Conservation (phyloP, 2,113 vertebrate genomes). For the Hemicordylus capensis region DNA sequence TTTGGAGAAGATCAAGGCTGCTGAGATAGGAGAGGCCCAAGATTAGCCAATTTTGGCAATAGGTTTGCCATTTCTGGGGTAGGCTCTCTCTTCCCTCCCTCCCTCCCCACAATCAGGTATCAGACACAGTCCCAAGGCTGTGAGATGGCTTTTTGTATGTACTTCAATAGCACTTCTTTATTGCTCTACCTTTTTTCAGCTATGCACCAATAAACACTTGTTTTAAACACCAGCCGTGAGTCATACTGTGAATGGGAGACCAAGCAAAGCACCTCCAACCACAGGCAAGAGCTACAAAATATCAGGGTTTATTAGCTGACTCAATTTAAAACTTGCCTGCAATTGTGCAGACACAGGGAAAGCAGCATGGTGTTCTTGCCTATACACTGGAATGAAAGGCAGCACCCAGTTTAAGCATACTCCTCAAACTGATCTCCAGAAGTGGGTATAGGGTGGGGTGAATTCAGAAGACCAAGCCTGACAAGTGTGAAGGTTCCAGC, state of each 20-base stretch:
- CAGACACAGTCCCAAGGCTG: not conserved
- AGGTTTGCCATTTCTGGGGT: not conserved
- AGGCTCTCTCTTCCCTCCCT: not conserved
- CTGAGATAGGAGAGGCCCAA: not conserved
- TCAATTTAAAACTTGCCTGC: not conserved
- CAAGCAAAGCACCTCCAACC: not conserved
- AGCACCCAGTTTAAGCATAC: not conserved
- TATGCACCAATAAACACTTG: conserved; percentile 23
- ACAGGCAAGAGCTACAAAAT: not conserved
- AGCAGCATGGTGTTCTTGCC: not conserved
- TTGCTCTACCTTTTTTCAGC: not conserved
- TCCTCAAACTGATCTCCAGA: not conserved
- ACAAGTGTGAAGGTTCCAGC: not conserved
- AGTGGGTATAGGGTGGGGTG: not conserved
- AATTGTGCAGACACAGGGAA: not conserved
- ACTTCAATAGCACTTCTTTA: conserved; percentile 21
- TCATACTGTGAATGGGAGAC: not conserved
- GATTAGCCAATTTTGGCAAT: not conserved
- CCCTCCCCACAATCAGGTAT: not conserved
- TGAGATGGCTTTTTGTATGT: conserved; percentile 2
- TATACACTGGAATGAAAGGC: not conserved
- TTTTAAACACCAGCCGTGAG: not conserved
- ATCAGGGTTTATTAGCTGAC: conserved; percentile 7
- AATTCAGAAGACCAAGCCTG: not conserved
- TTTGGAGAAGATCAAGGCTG: not conserved